phyloP scores from a whole-genome alignment of 2,113 vertebrate species.

The Dryoscopus gambensis region DNA sequence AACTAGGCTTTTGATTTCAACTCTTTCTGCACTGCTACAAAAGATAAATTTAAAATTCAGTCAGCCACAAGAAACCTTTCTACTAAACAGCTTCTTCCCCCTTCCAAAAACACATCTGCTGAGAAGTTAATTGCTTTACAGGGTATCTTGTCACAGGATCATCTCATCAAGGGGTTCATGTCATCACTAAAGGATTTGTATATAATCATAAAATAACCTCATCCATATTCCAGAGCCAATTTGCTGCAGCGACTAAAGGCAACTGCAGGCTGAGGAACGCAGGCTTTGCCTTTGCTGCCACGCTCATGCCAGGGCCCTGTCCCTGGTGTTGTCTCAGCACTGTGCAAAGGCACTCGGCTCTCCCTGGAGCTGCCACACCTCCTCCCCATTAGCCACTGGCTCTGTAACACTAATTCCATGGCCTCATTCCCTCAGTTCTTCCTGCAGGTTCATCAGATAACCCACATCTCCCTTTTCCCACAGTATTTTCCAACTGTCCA shows the following conservation, averaged over 20 bases:
- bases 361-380: neutral
- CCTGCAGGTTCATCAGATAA: rapidly evolving
- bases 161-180: neutral
- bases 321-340: neutral
- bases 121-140: neutral
- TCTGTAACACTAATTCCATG: neutral
- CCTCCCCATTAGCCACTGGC: neutral
- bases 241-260: neutral
- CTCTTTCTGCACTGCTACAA: neutral
- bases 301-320: neutral
- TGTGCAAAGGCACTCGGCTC: rapidly evolving
- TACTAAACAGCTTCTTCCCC: neutral
- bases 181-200: neutral
- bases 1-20: neutral
- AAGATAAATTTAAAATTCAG: neutral
- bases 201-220: neutral
- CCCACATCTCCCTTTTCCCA: neutral
- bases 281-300: neutral
- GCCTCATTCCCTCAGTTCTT: neutral
- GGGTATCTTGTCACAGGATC: neutral
- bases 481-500: rapidly evolving
- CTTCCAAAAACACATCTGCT: neutral
- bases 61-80: neutral
- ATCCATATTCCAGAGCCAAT: neutral
- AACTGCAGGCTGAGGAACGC: neutral